Evolutionary conservation across 2,797 vertebrate genomes (phyloP).

Genomic region (Lateolabrax maculatus): DNA sequence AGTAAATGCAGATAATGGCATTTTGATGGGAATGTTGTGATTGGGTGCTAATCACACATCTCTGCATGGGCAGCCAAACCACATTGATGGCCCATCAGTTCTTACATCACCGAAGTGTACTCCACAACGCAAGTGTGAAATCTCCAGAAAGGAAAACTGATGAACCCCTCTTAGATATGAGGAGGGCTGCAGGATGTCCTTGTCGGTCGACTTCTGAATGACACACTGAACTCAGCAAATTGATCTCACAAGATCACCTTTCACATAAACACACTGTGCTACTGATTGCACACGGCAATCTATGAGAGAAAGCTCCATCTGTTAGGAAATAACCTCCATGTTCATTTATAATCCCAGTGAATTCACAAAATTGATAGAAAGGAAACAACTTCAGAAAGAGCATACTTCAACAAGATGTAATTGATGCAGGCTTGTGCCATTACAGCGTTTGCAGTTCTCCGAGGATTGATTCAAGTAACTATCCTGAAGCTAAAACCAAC

Average conservation of each 20-base stretch:
- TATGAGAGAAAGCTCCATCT: not conserved
- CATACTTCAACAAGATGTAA: conserved; percentile 33
- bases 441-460: conserved; percentile 14
- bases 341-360: not conserved
- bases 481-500: conserved; percentile 32
- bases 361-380: conserved; percentile 8
- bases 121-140: conserved; percentile 21
- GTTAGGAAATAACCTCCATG: not conserved
- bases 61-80: conserved; percentile 20
- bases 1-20: conserved; percentile 34
- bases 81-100: conserved; percentile 32
- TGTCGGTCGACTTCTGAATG: conserved; percentile 16
- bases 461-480: conserved; percentile 46
- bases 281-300: not conserved
- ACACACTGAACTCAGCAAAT: not conserved
- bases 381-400: conserved; percentile 11
- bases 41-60: conserved; percentile 41
- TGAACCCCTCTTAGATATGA: conserved; percentile 11
- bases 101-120: conserved; percentile 33
- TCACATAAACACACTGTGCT: not conserved
- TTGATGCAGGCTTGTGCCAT: conserved; percentile 24
- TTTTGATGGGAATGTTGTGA: conserved; percentile 51
- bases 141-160: conserved; percentile 13
- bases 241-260: not conserved
- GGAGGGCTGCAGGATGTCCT: not conserved